Base-by-base conservation (phyloP, 2,797 vertebrate genomes). In the Natrix natrix region DNA sequence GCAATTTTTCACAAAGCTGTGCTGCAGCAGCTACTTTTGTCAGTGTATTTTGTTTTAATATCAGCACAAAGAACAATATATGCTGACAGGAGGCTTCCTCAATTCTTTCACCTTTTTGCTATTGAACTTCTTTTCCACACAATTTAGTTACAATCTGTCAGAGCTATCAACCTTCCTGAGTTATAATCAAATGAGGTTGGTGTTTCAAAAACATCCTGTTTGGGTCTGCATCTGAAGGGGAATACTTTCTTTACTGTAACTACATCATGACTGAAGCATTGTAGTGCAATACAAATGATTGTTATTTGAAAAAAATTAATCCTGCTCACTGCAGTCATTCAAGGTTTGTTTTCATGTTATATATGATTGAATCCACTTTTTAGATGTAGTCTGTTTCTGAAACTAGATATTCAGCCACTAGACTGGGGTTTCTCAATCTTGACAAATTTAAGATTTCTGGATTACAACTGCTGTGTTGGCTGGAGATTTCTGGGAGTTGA, bases 101-200 rank as follows among this genome's bases (percentile, higher is more conserved):
- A 59, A 90, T 93, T 1, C 48, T 91, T 93, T 74, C 54, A 59
- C 60, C 32, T 87, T 93, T 88, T 93, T 74, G 90, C 61, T 91
- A 91, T 86, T 32, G 28, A 88, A 14, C 20, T 63, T 86, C 28
- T 60, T 63, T 94, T 93, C 90, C 87, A 66, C 32, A 60, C 55
- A 91, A 13, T 91, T 83, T 87, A 94, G 83, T 95, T 94, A 90
- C 59, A 93, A 93, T 90, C 32, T 0, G 0, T 90, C 90, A 93
- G 56, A 94, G 28, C 32, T 94, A 43, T 91, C 90, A 94, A 93
- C 20, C 12, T 74, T 91, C 48, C 69, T 91, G 86, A 48, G 88
- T 89, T 66, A 93, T 74, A 91, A 93, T 94, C 66, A 86, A 90
- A n/a, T 86, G 3, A 88, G 1, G 55, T 91, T 1, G 78, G 37